Evolutionary conservation across 2,797 vertebrate genomes (phyloP), one percentile per base, ranked within the genome.

Genomic region (Vipera latastei): DNA sequence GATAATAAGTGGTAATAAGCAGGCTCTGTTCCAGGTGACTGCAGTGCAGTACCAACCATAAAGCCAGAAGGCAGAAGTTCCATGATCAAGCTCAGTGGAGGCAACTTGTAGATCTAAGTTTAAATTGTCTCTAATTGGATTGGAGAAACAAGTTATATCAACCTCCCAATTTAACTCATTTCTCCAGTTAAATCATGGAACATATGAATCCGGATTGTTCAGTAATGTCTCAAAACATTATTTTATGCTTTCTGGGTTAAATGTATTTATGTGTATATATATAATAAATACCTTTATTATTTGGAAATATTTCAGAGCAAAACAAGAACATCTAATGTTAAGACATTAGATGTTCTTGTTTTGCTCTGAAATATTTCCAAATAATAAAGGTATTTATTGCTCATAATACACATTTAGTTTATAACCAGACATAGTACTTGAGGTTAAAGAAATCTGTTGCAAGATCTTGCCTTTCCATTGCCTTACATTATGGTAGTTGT

Each of bases 1-100:
- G 94, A 95, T 95, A 96, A 97, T 96, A 96, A 97, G 96, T 94
- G 94, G 94, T 95, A 96, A 97, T 96, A 96, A 97, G 96, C 94
- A 95, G 93, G 87, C 56, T 95, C 93, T 93, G 96, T 98, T 97
- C 97, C 97, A 95, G 97, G 96, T 97, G 94, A 93, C 94, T 0
- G 86, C 93, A 93, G 48, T n/a, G 22, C 69, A 13, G 4, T 73
- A 92, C 93, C 1, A 57, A 63, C 89, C 90, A 11, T n/a, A 8
- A 92, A 92, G 93, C 3, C 2, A 95, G 88, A 61, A 53, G 91
- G 95, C 85, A 20, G 94, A 96, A 96, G 91, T 1, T 96, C 93
- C 57, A 6, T 48, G 26, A 48, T 26, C 0, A 0, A 85, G 60
- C 57, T 59, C 89, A 73, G 88, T n/a, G 28, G 86, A 83, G 57